These are phyloP conservation scores for Malacoraja senta DNA, from an alignment of 2,797 vertebrate species.

Conservation along the genomic window DNA sequence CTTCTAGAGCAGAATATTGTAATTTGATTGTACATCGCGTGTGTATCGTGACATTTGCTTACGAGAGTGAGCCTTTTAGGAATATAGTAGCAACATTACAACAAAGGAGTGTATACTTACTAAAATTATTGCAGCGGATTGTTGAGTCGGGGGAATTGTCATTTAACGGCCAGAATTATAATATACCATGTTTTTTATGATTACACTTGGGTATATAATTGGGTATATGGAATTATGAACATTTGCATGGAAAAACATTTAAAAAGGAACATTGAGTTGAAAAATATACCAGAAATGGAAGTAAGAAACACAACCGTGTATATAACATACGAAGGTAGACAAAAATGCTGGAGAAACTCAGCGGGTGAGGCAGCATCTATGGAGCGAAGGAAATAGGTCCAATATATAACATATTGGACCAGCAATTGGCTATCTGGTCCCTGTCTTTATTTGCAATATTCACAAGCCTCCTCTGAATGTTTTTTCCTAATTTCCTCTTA, in stretches of 20 bases:
- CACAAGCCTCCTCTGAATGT: not conserved
- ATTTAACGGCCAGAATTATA: not conserved
- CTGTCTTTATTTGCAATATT: not conserved
- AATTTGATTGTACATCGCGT: too few species aligned
- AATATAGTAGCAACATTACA: not conserved
- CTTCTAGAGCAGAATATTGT: not conserved
- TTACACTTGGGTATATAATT: not conserved
- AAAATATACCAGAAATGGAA: not conserved
- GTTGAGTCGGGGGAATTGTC: not conserved
- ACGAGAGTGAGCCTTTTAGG: not conserved
- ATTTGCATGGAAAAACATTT: not conserved
- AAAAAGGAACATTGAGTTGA: not conserved
- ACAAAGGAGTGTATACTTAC: too few species aligned
- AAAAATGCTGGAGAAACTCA: too few species aligned
- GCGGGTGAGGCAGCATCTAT: too few species aligned
- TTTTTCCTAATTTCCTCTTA: not conserved
- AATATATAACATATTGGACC: too few species aligned
- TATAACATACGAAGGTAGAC: not conserved
- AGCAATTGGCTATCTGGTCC: not conserved
- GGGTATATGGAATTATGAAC: too few species aligned
- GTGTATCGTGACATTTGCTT: slow-evolving; percentile 10
- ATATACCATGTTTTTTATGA: not conserved
- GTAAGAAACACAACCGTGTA: not conserved
- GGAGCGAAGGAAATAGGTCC: too few species aligned
- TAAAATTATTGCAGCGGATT: not conserved